These are phyloP conservation scores for Allolobophora icterica DNA, from an alignment of 2,888 invertebrate species.

Conservation along the genomic window DNA sequence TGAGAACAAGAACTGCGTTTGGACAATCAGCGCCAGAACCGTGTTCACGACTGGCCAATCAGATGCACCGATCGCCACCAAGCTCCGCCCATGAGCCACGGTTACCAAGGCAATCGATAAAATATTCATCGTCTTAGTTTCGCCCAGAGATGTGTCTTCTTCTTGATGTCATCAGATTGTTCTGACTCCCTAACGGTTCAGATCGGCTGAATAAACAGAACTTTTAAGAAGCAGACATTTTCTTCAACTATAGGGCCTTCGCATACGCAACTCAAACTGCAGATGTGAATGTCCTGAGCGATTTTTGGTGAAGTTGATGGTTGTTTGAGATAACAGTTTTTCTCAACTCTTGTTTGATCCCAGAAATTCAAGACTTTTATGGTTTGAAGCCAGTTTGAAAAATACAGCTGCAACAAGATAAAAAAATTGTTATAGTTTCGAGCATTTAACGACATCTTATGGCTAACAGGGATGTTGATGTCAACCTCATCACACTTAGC, in stretches of 20 bases:
- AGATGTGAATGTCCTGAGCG: no score
- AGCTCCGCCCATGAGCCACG: neutral
- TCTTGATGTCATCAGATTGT: neutral
- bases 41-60: slow-evolving; percentile 17
- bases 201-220: neutral
- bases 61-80: neutral
- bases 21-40: slow-evolving; percentile 35
- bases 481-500: no score
- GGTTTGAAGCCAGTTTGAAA: no score
- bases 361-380: no score
- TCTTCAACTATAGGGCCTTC: neutral
- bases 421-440: no score
- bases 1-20: slow-evolving; percentile 41
- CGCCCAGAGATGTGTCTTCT: neutral
- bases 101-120: neutral
- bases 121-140: neutral
- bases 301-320: neutral
- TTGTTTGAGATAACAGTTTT: no score
- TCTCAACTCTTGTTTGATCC: neutral
- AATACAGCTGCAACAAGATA: no score
- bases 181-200: neutral
- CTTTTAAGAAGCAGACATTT: neutral
- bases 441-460: no score
- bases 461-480: no score
- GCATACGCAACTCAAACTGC: neutral